Conservation (phyloP, 2,888 invertebrate species). For the Drosophila mimica region DNA sequence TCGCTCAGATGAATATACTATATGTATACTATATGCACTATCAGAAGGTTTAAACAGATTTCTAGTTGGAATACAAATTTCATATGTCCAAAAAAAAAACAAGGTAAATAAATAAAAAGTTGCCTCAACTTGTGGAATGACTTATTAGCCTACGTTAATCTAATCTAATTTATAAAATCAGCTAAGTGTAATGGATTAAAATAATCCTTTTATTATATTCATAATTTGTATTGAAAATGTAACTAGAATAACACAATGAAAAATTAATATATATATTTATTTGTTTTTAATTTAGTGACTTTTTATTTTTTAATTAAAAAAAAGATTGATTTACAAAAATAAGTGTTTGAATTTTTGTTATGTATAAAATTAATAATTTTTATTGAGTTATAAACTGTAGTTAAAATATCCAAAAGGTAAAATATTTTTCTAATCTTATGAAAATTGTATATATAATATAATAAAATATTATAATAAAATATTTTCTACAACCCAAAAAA, state of each 20-base stretch:
- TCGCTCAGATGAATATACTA: not conserved
- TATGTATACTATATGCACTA: conserved; percentile 25
- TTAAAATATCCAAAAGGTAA: not conserved
- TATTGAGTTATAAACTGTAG: not conserved
- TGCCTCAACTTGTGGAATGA: not conserved
- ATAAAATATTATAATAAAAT: too few species aligned
- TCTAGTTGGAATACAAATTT: not conserved
- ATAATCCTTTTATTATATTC: not conserved
- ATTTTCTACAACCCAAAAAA: too few species aligned
- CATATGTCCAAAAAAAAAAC: not conserved
- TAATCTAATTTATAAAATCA: too few species aligned
- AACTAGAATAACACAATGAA: not conserved
- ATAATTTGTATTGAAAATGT: not conserved
- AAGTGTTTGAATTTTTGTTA: not conserved
- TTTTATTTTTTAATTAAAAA: not conserved
- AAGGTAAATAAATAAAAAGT: not conserved
- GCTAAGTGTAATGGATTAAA: fast-evolving
- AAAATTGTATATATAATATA: not conserved
- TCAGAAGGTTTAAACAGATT: not conserved
- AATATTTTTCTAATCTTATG: not conserved
- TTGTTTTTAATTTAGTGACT: not conserved
- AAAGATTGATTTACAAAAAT: not conserved
- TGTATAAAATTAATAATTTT: not conserved
- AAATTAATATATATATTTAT: too few species aligned
- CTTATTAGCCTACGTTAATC: not conserved